phyloP scores from a whole-genome alignment of 2,797 vertebrate species.

The Melanogrammus aeglefinus region DNA sequence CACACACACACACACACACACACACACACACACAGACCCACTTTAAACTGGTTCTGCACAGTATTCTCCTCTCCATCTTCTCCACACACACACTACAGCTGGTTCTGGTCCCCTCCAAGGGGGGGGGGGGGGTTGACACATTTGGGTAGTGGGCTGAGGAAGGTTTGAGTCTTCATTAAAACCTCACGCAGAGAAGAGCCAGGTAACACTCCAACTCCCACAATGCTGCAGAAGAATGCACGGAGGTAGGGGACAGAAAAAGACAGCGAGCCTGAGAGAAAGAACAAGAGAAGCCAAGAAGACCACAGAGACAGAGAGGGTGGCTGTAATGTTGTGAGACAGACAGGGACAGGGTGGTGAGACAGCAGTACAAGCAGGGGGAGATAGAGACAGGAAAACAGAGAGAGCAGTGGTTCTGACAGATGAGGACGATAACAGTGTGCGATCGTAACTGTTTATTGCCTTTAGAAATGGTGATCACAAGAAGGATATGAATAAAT shows the following conservation, averaged over 20 bases:
- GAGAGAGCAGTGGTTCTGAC: background rate
- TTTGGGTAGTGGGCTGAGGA: conserved; percentile 65
- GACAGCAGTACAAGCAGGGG: background rate
- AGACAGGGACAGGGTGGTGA: background rate
- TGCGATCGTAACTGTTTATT: background rate
- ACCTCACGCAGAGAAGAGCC: conserved; percentile 81
- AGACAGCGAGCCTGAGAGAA: conserved; percentile 20
- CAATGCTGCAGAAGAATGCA: conserved; percentile 51
- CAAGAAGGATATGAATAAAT: background rate
- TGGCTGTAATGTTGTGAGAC: background rate
- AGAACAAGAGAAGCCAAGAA: background rate
- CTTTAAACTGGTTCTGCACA: no score
- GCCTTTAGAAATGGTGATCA: background rate
- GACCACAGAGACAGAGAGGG: background rate
- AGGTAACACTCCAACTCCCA: conserved; percentile 52
- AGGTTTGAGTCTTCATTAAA: conserved; percentile 72
- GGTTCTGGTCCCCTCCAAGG: background rate
- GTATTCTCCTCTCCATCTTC: no score
- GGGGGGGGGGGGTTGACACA: conserved; percentile 40
- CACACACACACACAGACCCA: no score
- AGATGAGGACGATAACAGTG: background rate
- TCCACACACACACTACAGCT: background rate
- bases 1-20: no score
- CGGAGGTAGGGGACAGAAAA: conserved; percentile 24
- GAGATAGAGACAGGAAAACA: background rate